Base-by-base conservation (phyloP, 2,113 vertebrate genomes). In the Scolopax mira region DNA sequence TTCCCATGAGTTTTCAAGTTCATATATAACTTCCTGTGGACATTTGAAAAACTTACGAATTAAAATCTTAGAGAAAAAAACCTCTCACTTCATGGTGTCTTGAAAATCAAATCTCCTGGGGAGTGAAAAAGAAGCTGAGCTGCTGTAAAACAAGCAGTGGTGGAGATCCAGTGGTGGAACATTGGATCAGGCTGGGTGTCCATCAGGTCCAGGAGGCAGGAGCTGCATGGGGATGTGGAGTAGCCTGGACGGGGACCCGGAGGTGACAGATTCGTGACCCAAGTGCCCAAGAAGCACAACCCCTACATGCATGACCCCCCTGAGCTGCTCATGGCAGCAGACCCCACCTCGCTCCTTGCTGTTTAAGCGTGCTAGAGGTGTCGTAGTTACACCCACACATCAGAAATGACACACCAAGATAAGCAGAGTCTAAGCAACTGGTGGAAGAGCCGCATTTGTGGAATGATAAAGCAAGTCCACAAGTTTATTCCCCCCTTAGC, bases 361-460 rank as follows among this genome's bases (percentile, higher is more conserved):
- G 4, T 11, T 66, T 24, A 0, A 5, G 42, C 52, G 7, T 9
- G 46, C 65, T 3, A 3, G 60, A 49, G 84, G 9, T 35, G 10
- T 1, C 19, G 57, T 28, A 44, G 69, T 55, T 81, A 4, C 65
- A 67, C 5, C 69, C 28, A 14, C 28, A 0, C 1, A 0, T 49
- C 87, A 54, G 69, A 51, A 62, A 31, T 3, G 81, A 48, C 91
- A 23, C 72, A 31, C 25, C 0, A 1, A 35, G 70, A 28, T 0
- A 24, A 69, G 84, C 77, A 14, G 80, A 46, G 90, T 77, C 60
- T 30, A 44, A 80, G 71, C 70, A 58, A 52, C n/a, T 12, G 24
- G 30, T 57, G 80, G 41, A 31, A 69, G 54, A 93, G 73, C 35
- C 0, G 1, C 46, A 2, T 61, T 35, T 52, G 7, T 6, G 79